Evolutionary conservation across 2,888 invertebrate genomes (phyloP), one percentile per base, ranked within the genome.

Genomic region (Callyntrura sp.): DNA sequence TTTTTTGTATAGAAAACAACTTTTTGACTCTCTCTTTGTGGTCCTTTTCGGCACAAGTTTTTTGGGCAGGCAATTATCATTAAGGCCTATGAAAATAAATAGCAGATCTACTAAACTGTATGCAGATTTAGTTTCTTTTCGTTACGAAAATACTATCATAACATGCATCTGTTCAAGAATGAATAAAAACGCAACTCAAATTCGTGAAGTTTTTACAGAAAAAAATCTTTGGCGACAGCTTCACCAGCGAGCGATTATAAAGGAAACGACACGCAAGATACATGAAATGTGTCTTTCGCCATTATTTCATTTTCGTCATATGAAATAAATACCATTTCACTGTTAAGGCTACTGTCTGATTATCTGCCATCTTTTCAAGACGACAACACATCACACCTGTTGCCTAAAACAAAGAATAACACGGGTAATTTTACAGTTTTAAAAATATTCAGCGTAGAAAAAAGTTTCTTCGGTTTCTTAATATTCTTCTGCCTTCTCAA

Each of bases 361-460:
- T 0, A 70, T 45, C 70, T 70, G 20, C n/a, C 43, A 70, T 70
- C 45, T 70, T 43, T 45, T 17, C 3, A 60, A 35, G 14, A 65
- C 25, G 45, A 20, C 35, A 35, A 28, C 45, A 43, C 70, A 70
- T n/a, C n/a, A 2, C 70, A 45, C 45, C 45, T 70, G 70, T 70
- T 70, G 70, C 45, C 20, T 60, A 68, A 28, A 65, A n/a, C n/a
- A 68, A 68, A 68, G n/a, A 70, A 45, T 43, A 12, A 70, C 45
- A 43, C 70, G 17, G 45, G 45, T 17, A 70, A 17, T 70, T 17
- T 35, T 17, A 12, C 12, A 8, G 17, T 14, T 28, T 65, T 1
- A 28, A 68, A 68, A 65, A 65, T 25, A 5, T 23, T 3, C 23
- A 9, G 12, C 14, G 1, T n/a, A 17, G 25, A 43, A 43, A 68